Base-by-base conservation (phyloP, 2,113 vertebrate genomes). In the Trichomycterus rosablanca region DNA sequence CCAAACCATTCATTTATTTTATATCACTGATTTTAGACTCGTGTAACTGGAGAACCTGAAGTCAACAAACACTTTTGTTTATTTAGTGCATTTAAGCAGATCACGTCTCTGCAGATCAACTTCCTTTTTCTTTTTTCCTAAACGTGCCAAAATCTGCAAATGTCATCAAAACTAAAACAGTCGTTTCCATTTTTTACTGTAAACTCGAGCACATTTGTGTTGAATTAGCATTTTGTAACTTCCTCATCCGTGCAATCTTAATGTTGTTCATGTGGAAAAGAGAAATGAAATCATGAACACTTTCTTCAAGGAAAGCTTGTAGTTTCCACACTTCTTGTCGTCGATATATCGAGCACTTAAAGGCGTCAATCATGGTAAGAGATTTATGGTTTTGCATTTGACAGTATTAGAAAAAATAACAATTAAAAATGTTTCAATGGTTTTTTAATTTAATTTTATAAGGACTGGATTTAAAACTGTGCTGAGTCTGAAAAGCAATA, bases 171-270 rank as follows among this genome's bases (percentile, higher is more conserved):
- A 22, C 16, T 2, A 14, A n/a, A 37, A 8, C 3, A 16, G n/a
- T 2, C 4, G 20, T 40, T 55, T 7, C 23, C 37, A 15, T 7
- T n/a, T 63, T n/a, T 37, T 45, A 37, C 19, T 35, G 23, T 52
- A 19, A 32, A 19, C 18, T 2, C 48, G 24, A 51, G 20, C 7
- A 0, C 30, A 18, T 24, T 34, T 28, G 2, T 42, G 70, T 44
- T 63, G 70, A 72, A 24, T 52, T 11, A 23, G 34, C 22, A 49
- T 35, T 61, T 53, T 49, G 35, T 48, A n/a, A 42, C 59, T 72
- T 72, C 59, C 70, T 15, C 9, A 35, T 48, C 14, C 1, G 24
- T 43, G 54, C 15, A 67, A 72, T 22, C 8, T 14, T 18, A 40
- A 28, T 35, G 44, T 57, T 67, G 35, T 55, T 16, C 40, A 46